phyloP scores from a whole-genome alignment of 2,797 vertebrate species.

The Myripristis jacobus region DNA sequence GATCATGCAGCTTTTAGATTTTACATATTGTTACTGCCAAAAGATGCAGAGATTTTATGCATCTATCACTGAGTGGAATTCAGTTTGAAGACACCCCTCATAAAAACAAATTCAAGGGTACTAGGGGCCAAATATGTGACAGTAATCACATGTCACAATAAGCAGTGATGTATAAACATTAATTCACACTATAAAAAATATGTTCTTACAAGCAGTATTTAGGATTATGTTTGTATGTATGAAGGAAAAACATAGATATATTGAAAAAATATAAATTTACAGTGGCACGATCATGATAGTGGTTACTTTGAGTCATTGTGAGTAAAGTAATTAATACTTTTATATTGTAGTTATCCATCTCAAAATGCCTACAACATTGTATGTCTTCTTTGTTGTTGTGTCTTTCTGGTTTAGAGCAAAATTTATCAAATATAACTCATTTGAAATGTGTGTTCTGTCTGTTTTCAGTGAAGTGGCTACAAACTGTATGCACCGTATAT shows the following conservation, averaged over 20 bases:
- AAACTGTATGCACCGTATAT: background rate
- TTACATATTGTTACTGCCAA: slow-evolving; percentile 12
- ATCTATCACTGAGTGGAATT: background rate
- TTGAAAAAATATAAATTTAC: no score
- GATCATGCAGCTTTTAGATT: slow-evolving; percentile 22
- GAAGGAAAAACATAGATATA: background rate
- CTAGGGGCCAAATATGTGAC: background rate
- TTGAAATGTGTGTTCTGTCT: background rate
- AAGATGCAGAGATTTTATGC: slow-evolving; percentile 1
- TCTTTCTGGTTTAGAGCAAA: background rate
- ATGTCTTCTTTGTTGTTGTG: background rate
- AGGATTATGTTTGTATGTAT: no score
- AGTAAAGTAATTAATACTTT: slow-evolving; percentile 6
- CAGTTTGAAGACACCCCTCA: background rate
- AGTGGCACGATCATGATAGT: background rate
- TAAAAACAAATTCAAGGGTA: background rate
- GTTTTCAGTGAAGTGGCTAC: background rate
- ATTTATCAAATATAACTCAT: background rate
- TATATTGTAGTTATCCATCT: background rate
- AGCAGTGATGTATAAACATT: slow-evolving; percentile 4
- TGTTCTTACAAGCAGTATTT: slow-evolving; percentile 4
- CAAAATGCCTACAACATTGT: background rate
- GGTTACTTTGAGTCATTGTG: background rate
- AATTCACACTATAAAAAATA: background rate
- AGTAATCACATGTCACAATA: background rate